phyloP scores from a whole-genome alignment of 2,113 vertebrate species.

The Xerus inauris region DNA sequence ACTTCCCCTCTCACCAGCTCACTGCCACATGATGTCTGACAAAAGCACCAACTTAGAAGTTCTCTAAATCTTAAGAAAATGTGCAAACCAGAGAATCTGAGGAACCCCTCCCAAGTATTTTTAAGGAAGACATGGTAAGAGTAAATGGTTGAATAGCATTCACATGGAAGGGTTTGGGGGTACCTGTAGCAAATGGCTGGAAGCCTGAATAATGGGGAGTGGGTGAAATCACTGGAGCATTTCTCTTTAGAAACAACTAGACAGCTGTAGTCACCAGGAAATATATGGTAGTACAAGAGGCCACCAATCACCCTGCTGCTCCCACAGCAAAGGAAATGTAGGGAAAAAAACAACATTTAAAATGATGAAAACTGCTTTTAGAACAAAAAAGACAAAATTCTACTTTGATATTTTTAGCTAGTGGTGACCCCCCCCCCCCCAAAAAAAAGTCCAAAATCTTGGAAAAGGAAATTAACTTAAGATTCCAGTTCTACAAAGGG shows the following conservation, averaged over 20 bases:
- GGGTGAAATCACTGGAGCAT: neutral
- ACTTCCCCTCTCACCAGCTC: constrained; percentile 55
- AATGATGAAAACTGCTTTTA: neutral
- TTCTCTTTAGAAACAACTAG: neutral
- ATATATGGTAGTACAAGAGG: neutral
- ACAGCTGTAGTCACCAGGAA: neutral
- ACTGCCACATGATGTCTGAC: constrained; percentile 43
- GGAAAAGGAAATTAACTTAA: neutral
- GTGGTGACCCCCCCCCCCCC: too few relatives aligned
- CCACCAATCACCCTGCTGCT: neutral
- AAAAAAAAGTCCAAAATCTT: neutral
- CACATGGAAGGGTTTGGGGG: neutral
- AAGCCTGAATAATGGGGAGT: neutral
- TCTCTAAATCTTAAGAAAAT: constrained; percentile 60
- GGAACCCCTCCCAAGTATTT: neutral
- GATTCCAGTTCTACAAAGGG: constrained; percentile 35
- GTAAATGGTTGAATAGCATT: neutral
- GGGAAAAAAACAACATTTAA: neutral
- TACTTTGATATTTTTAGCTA: constrained; percentile 28
- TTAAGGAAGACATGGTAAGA: neutral
- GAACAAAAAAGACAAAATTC: neutral
- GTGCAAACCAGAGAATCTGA: neutral
- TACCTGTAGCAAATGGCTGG: neutral
- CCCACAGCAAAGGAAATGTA: neutral
- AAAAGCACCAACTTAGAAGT: constrained; percentile 35